Base-by-base conservation (phyloP, 2,113 vertebrate species). In the Pyrgilauda ruficollis region DNA sequence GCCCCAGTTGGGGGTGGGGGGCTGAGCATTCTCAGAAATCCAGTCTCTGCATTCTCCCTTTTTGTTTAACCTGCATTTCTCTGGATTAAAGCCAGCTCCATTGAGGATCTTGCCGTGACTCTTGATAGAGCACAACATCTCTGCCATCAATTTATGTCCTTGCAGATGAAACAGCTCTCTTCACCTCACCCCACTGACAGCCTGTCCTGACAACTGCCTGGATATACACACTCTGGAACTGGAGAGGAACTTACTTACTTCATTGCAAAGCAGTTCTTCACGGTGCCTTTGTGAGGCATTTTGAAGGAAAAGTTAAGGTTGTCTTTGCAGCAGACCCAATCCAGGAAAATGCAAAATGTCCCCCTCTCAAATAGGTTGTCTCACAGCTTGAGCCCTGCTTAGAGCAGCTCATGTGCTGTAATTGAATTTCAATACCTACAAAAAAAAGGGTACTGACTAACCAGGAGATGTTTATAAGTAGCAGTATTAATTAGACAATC, bases 401-500 rank as follows among this genome's bases (percentile, higher is more conserved):
- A 37, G 67, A 83, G 83, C 47, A 77, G 6, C 9, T 69, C 28
- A 6, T 93, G 81, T 82, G 74, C 86, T 96, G 89, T 90, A 96
- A 84, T 75, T 97, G 97, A 97, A 97, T 93, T 96, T 97, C 82
- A 96, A 76, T 78, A 83, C 49, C 87, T 94, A 93, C 13, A 37
- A 63, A 74, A 92, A 89, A 91, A 67, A 84, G 35, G 58, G 66
- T 93, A 83, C 88, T 96, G 96, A 88, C 70, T 72, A 93, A 74
- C 50, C 19, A 84, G 78, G 67, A 74, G 95, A 90, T 96, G 89
- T 96, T 97, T 98, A 76, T 93, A 96, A 78, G 63, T 78, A 91
- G 37, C 47, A 84, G 46, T 96, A 97, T 97, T 98, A 98, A 98
- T 98, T 98, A 97, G 95, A 86, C 90, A 96, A 79, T 84, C 44